phyloP scores from a whole-genome alignment of 2,113 vertebrate species.

The Misgurnus mizolepis region DNA sequence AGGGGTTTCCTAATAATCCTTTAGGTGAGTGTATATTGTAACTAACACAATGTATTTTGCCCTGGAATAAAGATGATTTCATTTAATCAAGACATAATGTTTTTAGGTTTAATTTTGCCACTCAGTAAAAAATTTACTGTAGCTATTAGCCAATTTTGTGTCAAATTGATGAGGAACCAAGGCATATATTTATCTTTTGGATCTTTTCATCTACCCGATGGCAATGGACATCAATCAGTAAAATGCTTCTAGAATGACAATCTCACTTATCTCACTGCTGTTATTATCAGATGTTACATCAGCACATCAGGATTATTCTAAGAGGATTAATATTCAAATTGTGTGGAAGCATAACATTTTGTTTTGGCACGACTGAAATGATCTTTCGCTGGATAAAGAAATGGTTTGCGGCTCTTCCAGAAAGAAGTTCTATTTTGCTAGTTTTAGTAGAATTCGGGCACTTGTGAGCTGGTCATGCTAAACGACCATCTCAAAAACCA shows the following conservation, averaged over 20 bases:
- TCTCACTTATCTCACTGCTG: background rate
- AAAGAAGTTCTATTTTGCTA: no score
- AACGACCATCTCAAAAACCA: no score
- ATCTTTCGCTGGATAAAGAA: background rate
- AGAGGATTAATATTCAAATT: background rate
- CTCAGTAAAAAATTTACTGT: constrained; percentile 29
- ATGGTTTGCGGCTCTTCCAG: no score
- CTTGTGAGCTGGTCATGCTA: no score
- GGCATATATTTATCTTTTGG: constrained; percentile 17
- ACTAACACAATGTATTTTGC: background rate
- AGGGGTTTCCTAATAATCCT: no score
- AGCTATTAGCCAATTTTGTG: constrained; percentile 4
- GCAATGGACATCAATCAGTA: constrained; percentile 16
- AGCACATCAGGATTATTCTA: background rate
- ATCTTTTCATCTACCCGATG: constrained; percentile 11
- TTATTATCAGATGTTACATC: background rate
- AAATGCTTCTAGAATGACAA: background rate
- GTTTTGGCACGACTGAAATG: background rate
- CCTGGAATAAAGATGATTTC: constrained; percentile 20
- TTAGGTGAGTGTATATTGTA: background rate
- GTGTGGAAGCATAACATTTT: constrained; percentile 3
- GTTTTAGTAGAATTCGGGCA: no score
- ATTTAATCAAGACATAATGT: constrained; percentile 25
- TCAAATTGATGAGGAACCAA: constrained; percentile 37
- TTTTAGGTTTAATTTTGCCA: constrained; percentile 19